Conservation (phyloP, 2,113 vertebrate species). For the Edolisoma coerulescens region DNA sequence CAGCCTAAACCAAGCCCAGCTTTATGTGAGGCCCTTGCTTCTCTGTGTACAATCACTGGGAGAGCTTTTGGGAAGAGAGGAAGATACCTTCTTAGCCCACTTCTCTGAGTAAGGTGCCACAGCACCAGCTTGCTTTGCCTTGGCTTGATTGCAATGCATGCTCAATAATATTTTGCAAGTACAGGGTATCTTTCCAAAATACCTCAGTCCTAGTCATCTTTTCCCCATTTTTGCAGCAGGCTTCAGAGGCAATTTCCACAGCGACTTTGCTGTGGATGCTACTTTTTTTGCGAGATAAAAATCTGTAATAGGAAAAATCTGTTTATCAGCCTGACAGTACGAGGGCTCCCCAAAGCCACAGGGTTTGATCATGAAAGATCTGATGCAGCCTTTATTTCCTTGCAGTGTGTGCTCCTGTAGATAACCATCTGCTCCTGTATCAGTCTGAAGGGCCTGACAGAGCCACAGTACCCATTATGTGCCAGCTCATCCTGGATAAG, state of each 20-base stretch:
- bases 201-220: neutral
- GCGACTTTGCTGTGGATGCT: neutral
- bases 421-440: neutral
- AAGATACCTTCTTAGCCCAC: neutral
- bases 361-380: neutral
- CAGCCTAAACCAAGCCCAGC: neutral
- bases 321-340: neutral
- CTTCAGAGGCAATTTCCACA: neutral
- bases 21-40: neutral
- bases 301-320: neutral
- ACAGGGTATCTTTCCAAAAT: neutral
- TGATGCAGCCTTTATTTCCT: neutral
- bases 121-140: neutral
- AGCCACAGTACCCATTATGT: neutral
- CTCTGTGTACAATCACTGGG: neutral
- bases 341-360: neutral
- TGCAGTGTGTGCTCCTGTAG: neutral
- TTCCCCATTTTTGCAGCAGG: neutral
- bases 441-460: neutral
- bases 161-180: neutral
- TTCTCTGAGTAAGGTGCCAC: neutral
- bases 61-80: neutral
- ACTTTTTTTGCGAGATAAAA: neutral
- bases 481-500: neutral
- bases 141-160: neutral